These are phyloP conservation scores for Epicauta chinensis DNA, from an alignment of 1,140 invertebrate species.

Conservation along the genomic window DNA sequence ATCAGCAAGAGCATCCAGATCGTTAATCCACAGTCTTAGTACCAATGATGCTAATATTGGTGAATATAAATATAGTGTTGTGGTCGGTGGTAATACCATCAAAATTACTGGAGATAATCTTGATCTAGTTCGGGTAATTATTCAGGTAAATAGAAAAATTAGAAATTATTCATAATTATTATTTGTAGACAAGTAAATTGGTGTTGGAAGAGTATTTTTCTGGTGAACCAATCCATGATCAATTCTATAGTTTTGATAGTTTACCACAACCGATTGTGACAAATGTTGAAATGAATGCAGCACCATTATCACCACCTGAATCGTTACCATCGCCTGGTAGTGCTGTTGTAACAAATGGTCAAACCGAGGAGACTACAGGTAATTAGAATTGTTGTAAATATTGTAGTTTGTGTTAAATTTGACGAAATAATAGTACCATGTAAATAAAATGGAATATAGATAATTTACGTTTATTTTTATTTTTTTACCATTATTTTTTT, in stretches of 20 bases:
- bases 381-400: slow-evolving; percentile 1
- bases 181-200: slow-evolving; percentile 73
- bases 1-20: slow-evolving; percentile 43
- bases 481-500: neutral
- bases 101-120: slow-evolving; percentile 79
- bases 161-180: too few species aligned
- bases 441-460: neutral
- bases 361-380: slow-evolving; percentile 39
- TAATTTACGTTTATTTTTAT: too few species aligned
- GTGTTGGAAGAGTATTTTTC: slow-evolving; percentile 79
- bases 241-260: slow-evolving; percentile 50
- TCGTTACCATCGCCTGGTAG: slow-evolving; percentile 28
- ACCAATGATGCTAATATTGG: slow-evolving; percentile 76
- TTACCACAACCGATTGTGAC: slow-evolving; percentile 31
- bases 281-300: slow-evolving; percentile 19
- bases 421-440: neutral
- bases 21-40: slow-evolving; percentile 70
- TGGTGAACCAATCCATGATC: slow-evolving; percentile 50
- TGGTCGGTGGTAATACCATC: slow-evolving; percentile 68
- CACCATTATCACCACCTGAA: slow-evolving; percentile 35
- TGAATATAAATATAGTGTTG: slow-evolving; percentile 82
- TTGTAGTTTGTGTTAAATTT: neutral
- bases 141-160: slow-evolving; percentile 34
- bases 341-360: slow-evolving; percentile 31
- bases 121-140: slow-evolving; percentile 68